Conservation (phyloP, 2,888 invertebrate species). For the Oligia fasciuncula region DNA sequence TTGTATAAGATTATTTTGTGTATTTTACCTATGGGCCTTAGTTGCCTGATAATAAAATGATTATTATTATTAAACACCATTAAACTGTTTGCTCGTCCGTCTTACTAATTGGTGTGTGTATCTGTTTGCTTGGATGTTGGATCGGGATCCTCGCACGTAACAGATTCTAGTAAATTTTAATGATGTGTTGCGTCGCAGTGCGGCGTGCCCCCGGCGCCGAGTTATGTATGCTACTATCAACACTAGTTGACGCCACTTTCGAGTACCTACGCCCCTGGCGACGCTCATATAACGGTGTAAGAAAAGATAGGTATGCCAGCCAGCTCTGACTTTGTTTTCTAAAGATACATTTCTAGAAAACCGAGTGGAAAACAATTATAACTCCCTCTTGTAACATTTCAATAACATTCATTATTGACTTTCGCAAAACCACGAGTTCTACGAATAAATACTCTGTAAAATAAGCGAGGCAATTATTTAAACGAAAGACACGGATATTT, state of each 20-base stretch:
- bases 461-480: slow-evolving; percentile 3
- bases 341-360: neutral
- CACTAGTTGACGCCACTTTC: slow-evolving; percentile 66
- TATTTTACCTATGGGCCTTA: no score
- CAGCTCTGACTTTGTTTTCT: neutral
- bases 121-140: slow-evolving; percentile 56
- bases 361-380: neutral
- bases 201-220: slow-evolving; percentile 70
- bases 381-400: neutral
- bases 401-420: neutral
- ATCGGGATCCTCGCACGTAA: slow-evolving; percentile 57
- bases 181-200: slow-evolving; percentile 85
- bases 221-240: slow-evolving; percentile 63
- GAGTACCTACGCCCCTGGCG: slow-evolving; percentile 57
- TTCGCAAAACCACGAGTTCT: neutral
- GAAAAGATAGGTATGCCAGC: slow-evolving; percentile 35
- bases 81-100: slow-evolving; percentile 42
- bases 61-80: slow-evolving; percentile 23
- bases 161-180: slow-evolving; percentile 79
- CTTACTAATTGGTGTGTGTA: slow-evolving; percentile 66
- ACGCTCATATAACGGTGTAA: slow-evolving; percentile 13
- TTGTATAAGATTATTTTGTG: no score
- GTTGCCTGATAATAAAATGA: no score
- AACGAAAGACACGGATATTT: neutral
- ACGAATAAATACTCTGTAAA: neutral